Percentiles rank a stretch among this genome's conserved stretches.
Conservation (phyloP, 2,888 invertebrate genomes). For the Mythimna impura region DNA sequence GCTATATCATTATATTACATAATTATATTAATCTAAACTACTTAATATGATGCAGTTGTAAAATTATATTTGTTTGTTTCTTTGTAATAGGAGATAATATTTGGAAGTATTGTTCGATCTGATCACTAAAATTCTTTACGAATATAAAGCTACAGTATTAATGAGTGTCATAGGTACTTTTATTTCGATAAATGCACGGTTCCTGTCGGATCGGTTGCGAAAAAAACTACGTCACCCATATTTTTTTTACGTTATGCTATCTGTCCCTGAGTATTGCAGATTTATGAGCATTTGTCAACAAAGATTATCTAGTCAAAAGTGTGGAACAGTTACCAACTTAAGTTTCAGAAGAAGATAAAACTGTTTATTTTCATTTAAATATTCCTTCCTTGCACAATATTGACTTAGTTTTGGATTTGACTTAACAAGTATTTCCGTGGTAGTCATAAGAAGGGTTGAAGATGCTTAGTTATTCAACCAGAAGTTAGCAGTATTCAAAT, state of each 20-base stretch:
- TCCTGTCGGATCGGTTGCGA: too few relatives aligned
- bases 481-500: neutral
- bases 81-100: neutral
- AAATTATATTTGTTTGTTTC: neutral
- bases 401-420: slow-evolving; percentile 6
- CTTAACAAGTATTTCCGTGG: slow-evolving; percentile 13
- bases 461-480: slow-evolving; percentile 17
- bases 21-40: too few relatives aligned
- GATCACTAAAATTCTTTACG: too few relatives aligned
- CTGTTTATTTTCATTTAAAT: slow-evolving; percentile 33
- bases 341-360: slow-evolving; percentile 6
- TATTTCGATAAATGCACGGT: too few relatives aligned
- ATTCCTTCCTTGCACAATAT: slow-evolving; percentile 4
- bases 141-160: too few relatives aligned
- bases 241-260: neutral
- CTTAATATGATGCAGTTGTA: neutral
- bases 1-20: too few relatives aligned
- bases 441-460: slow-evolving; percentile 11
- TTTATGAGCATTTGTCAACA: neutral
- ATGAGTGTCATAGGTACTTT: too few relatives aligned
- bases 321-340: neutral
- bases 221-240: neutral
- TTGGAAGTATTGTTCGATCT: neutral
- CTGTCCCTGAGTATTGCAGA: neutral
- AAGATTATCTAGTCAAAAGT: neutral